Evolutionary conservation across 2,797 vertebrate species (phyloP), one percentile per base, ranked within the genome.

Genomic region (Mus spretus): DNA sequence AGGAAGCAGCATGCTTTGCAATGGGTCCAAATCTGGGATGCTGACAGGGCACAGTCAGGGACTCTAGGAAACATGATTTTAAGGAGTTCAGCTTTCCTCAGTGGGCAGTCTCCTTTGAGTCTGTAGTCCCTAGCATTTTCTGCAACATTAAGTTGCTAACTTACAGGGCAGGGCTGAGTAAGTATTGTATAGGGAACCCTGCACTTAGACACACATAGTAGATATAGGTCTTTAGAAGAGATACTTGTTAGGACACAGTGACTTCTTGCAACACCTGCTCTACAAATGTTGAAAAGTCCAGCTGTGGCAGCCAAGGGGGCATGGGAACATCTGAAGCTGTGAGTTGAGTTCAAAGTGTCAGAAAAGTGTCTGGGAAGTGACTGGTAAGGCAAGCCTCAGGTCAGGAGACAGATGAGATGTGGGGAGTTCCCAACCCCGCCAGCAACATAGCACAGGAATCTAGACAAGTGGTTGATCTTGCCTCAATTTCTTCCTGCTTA

Each of bases 401-500:
- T 89, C 93, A 89, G 65, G 80, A 94, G 88, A 95, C 96, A 94
- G 94, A 70, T 6, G 22, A 55, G 75, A 55, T 0, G 0, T 24
- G n/a, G n/a, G 90, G 75, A 61, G 75, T 93, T 96, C 85, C 81
- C 89, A 63, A 83, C 65, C 93, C 61, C 26, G 63, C 81, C 78
- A 93, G 17, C 2, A 10, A 37, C 72, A 74, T 95, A 79, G 92
- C 74, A 94, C 83, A 89, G 92, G 63, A 97, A 96, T 91, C 70
- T 50, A 75, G 86, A 55, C 59, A 86, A 82, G 37, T 44, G 22
- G 70, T 81, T 96, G 83, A 91, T 97, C 89, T 91, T 96, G 95
- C 94, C 91, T 97, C 90, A 80, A n/a, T 97, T 96, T 97, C 95
- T 94, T 1, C 6, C 81, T 77, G 93, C 34, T 89, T 96, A 96